Evolutionary conservation across 2,797 vertebrate genomes (phyloP), one percentile per base, ranked within the genome.

Genomic region (Gambusia yucatana): DNA sequence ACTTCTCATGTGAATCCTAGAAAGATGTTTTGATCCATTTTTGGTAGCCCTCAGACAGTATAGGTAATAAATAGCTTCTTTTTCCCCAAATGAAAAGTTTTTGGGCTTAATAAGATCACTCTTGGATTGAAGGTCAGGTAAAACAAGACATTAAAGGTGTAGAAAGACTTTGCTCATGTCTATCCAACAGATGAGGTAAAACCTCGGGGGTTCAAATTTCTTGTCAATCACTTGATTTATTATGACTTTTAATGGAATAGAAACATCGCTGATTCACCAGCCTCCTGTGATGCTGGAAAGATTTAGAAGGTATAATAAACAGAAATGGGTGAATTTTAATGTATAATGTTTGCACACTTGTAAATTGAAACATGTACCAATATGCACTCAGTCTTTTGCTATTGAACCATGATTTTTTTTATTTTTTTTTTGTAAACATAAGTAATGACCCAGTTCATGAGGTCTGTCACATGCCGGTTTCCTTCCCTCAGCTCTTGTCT

Each of bases 1-100:
- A 28, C 52, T n/a, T 55, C 25, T n/a, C 9, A 55, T 11, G 3
- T 55, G 25, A n/a, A 10, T 57, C n/a, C 52, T 13, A 11, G 9
- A n/a, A n/a, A 28, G 3, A 57, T 13, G 10, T 57, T 57, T 57
- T 13, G 25, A 57, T 57, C 10, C 0, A 0, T 13, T 57, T 57
- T 57, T n/a, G 9, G n/a, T 57, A 17, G 28, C 77, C 67, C 78
- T 87, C 82, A 86, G 80, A 86, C 81, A 81, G 85, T 91, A 89
- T 84, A 91, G 82, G 88, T 83, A 82, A 89, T 89, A 91, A 91
- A 87, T 82, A 88, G 79, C 83, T 73, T 73, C 80, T 28, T 91
- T 87, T 91, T 88, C 86, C 85, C 89, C 90, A 93, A 92, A 94
- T 93, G 94, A 28, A n/a, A 10, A 14, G 92, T 88, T 91, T 83